Evolutionary conservation across 2,888 invertebrate genomes (phyloP), one percentile per base, ranked within the genome.

Genomic region (Drosophila incognita): DNA sequence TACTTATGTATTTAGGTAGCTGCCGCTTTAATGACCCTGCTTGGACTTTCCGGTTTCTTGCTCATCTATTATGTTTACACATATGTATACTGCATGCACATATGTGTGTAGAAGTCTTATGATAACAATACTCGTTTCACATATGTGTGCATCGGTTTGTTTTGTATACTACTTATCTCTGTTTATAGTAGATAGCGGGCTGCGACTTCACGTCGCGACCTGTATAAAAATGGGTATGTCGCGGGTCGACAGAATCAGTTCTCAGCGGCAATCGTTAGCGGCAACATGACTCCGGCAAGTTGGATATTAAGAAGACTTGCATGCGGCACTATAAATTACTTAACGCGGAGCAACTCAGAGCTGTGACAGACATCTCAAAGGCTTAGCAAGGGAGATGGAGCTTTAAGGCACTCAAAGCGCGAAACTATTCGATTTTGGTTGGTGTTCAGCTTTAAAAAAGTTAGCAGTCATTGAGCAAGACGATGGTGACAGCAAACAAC

Each of bases 351-450:
- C 8, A 27, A 33, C 52, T 51, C 54, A 4, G 6, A 60, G 33
- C 59, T 64, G 69, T 66, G 60, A 65, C 35, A 58, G 24, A 58
- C 46, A 31, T 58, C 57, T 24, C 38, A 15, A 33, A 21, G 24
- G 61, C 60, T 57, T 35, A 49, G 65, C 56, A 57, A 36, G 40
- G 18, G 8, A 60, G 57, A 63, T 53, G 63, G 48, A 85, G 87
- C 87, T 89, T 89, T 86, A 85, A 79, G 60, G 86, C 87, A 83
- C 87, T 74, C 13, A 38, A 73, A 87, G 89, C 75, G 82, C 67
- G 70, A 49, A 24, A 18, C n/a, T 31, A 8, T 77, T 36, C 18
- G 40, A 36, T 53, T 48, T 65, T 64, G 81, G 57, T 71, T 81
- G 76, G 81, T 76, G 63, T 27, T 56, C 53, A 78, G 81, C 81